A percentile compares a stretch with the other conserved stretches of the same genome.
Conservation (phyloP, 2,113 vertebrate species). For the Lagopus muta region DNA sequence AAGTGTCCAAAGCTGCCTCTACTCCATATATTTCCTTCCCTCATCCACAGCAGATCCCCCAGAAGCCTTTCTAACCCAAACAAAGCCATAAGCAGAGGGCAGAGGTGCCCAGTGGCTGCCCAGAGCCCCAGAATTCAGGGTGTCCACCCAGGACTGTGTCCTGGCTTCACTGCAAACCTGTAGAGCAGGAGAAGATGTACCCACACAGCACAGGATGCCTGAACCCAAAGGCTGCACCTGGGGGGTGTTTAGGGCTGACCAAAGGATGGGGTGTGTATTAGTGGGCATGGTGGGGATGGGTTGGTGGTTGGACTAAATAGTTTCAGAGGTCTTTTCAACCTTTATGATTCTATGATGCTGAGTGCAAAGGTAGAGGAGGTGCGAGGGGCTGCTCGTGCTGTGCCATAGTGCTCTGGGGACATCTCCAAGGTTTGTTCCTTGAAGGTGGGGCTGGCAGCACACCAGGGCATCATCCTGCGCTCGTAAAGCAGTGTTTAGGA, state of each 20-base stretch:
- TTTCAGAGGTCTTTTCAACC: too few species aligned
- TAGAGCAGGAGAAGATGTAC: rapidly evolving
- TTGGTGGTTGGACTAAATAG: too few species aligned
- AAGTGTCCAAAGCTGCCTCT: neutral
- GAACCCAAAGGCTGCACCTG: neutral
- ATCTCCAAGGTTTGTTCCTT: neutral
- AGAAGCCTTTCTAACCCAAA: rapidly evolving
- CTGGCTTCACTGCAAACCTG: neutral
- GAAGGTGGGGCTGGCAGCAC: neutral
- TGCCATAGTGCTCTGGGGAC: rapidly evolving
- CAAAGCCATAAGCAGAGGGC: neutral
- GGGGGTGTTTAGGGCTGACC: neutral
- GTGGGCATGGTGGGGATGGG: too few species aligned
- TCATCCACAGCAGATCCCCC: rapidly evolving
- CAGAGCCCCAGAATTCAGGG: neutral
- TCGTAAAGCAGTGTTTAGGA: rapidly evolving
- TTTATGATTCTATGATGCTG: neutral
- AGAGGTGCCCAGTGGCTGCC: neutral
- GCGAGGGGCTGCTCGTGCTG: neutral
- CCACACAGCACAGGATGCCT: neutral
- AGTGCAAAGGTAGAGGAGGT: neutral
- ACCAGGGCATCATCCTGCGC: neutral
- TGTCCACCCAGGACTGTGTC: neutral
- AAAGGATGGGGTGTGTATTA: neutral
- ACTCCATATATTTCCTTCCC: neutral